Base-by-base conservation (phyloP, 1,140 invertebrate species). In the Apocrypta bakeri region DNA sequence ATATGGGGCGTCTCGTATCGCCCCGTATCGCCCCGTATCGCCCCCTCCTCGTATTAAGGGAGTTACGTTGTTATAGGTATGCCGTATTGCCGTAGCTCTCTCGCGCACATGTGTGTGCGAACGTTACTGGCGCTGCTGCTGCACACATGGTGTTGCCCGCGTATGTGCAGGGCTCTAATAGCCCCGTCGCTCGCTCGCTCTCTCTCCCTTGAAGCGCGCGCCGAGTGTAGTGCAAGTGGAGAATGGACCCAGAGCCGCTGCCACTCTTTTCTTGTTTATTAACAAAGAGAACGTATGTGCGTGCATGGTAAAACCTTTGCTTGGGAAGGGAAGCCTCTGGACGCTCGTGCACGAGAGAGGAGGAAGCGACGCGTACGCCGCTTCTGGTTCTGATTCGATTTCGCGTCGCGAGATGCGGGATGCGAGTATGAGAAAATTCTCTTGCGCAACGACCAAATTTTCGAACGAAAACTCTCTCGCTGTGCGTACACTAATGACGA, bases 401-500 rank as follows among this genome's bases (percentile, higher is more conserved):
- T n/a, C 48, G 17, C 25, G 21, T n/a, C 17, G 7, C 25, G 25
- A 9, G n/a, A n/a, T n/a, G n/a, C 14, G 63, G 63, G 63, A 25
- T 56, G n/a, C n/a, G n/a, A n/a, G n/a, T n/a, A n/a, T 56, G 48
- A n/a, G 48, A 56, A 56, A 17, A 29, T 6, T 12, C 27, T 66
- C 12, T 61, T 61, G 56, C n/a, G 56, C 56, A 14, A 2, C 56
- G n/a, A 3, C n/a, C 2, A 61, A 12, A 61, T 61, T 61, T 61
- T 61, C 56, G 56, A n/a, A n/a, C n/a, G n/a, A n/a, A n/a, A n/a
- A 12, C 61, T 27, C 12, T 63, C 24, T 63, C 61, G n/a, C n/a
- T n/a, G n/a, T n/a, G n/a, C n/a, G n/a, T 21, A n/a, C 61, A 24
- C 33, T 80, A 73, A 73, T 42, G 79, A 73, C 24, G 21, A 42